Evolutionary conservation across 2,888 invertebrate genomes (phyloP).

Genomic region (Himalopsyche anomala): DNA sequence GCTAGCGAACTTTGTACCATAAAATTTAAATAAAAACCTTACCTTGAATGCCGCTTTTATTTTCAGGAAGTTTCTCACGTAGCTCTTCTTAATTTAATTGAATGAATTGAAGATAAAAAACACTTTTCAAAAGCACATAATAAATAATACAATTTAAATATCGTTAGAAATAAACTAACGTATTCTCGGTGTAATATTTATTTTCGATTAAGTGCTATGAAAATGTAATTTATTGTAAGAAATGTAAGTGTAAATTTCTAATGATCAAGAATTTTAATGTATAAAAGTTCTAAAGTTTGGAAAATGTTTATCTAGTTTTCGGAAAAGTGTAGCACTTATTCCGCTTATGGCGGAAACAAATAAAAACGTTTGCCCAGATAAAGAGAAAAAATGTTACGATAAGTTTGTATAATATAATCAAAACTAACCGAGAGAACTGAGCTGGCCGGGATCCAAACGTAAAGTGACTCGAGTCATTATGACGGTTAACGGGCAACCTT

Average conservation of each 20-base stretch:
- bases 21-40: background rate
- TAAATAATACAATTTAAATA: background rate
- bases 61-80: background rate
- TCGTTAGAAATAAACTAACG: no score
- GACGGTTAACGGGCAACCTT: background rate
- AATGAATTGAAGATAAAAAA: background rate
- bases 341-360: background rate
- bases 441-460: background rate
- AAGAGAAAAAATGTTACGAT: background rate
- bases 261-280: background rate
- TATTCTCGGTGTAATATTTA: background rate
- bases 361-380: background rate
- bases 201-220: background rate
- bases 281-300: background rate
- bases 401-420: no score
- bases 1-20: background rate
- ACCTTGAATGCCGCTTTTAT: background rate
- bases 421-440: background rate
- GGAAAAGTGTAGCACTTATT: background rate
- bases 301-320: background rate
- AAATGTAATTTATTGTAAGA: background rate
- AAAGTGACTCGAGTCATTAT: slow-evolving; percentile 1
- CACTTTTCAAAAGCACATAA: background rate
- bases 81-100: background rate
- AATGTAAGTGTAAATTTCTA: no score